A percentile compares a stretch with the other conserved stretches of the same genome.
These are phyloP conservation scores for Dolichomitus sp. DNA, from an alignment of 2,888 invertebrate genomes.

Conservation along the genomic window DNA sequence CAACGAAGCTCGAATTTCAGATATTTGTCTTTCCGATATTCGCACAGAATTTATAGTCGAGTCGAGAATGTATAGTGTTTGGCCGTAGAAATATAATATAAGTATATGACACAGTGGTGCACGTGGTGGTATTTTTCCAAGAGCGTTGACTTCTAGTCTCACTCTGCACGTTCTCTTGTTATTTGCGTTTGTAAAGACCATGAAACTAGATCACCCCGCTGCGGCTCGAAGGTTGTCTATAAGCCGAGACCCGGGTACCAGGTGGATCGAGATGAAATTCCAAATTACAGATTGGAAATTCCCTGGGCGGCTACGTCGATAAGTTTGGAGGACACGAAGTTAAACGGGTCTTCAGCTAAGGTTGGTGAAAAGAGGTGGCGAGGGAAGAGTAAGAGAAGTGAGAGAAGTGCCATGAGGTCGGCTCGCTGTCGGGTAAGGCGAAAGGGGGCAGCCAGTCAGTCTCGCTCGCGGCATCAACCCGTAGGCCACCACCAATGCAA, in stretches of 20 bases:
- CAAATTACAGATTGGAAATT: slow-evolving; percentile 78
- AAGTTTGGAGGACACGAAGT: slow-evolving; percentile 54
- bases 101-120: background rate
- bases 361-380: slow-evolving; percentile 37
- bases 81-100: slow-evolving; percentile 8
- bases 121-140: background rate
- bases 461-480: slow-evolving; percentile 49
- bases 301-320: slow-evolving; percentile 61
- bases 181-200: slow-evolving; percentile 28
- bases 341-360: slow-evolving; percentile 41
- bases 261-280: slow-evolving; percentile 70
- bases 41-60: slow-evolving; percentile 30
- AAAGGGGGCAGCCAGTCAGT: slow-evolving; percentile 57
- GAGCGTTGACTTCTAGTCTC: slow-evolving; percentile 7
- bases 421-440: slow-evolving; percentile 49
- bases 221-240: background rate
- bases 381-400: slow-evolving; percentile 19
- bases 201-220: slow-evolving; percentile 1
- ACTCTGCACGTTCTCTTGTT: slow-evolving; percentile 30
- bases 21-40: slow-evolving; percentile 63
- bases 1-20: slow-evolving; percentile 53
- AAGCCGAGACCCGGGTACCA: slow-evolving; percentile 9
- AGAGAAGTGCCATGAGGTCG: slow-evolving; percentile 20
- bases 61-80: background rate
- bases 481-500: slow-evolving; percentile 34